Conservation (phyloP, 2,888 invertebrate genomes). For the Hymenopus coronatus region DNA sequence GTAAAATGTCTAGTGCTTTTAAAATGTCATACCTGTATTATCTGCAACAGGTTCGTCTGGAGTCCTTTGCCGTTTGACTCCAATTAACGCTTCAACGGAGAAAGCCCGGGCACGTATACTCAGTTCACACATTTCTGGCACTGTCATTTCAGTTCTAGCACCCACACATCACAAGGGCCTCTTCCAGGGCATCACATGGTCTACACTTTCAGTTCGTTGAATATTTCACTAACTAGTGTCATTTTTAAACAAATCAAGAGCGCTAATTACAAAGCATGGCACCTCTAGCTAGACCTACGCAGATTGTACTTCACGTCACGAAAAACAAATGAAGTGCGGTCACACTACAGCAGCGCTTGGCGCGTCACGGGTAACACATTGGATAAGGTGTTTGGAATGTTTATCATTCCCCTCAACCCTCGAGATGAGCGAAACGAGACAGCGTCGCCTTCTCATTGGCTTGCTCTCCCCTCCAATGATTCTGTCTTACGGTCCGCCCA, state of each 20-base stretch:
- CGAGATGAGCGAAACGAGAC: background rate
- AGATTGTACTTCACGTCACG: no score
- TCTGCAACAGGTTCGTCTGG: background rate
- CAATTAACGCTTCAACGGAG: conserved; percentile 32
- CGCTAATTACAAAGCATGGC: background rate
- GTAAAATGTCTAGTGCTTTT: background rate
- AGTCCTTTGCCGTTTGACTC: conserved; percentile 1
- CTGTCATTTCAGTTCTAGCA: background rate
- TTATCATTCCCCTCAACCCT: background rate
- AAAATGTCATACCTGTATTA: background rate
- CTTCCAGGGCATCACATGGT: background rate
- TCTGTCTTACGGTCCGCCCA: conserved; percentile 8
- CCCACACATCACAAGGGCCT: background rate
- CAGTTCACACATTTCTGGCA: conserved; percentile 21
- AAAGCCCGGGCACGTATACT: conserved; percentile 32
- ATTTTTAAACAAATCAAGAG: background rate
- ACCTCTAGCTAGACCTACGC: no score
- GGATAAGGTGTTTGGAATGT: background rate
- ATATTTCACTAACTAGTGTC: background rate
- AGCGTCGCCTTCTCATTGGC: conserved; percentile 1
- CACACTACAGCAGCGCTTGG: background rate
- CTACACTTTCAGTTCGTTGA: background rate
- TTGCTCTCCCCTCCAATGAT: background rate
- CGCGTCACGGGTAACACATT: background rate
- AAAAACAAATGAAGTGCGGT: background rate